Base-by-base conservation (phyloP, 1,140 invertebrate genomes). In the Ylistrum balloti region DNA sequence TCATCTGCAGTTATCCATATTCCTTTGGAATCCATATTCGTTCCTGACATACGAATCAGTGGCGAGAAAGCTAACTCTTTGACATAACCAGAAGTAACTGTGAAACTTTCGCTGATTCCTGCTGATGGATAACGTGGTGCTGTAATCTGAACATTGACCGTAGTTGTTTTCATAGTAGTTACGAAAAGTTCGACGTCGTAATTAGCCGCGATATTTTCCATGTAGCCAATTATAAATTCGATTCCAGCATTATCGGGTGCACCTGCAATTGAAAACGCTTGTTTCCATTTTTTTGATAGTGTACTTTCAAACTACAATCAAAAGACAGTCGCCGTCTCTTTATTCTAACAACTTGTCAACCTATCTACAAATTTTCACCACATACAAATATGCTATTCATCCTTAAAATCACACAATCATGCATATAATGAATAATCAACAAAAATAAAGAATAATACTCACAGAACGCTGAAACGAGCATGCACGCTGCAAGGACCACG, bases 141-240 rank as follows among this genome's bases (percentile, higher is more conserved):
- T 32, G 91, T 91, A 2, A 93, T 56, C 9, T 86, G 88, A 33
- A 93, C 92, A 20, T 56, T 90, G 11, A 92, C 92, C 0, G 86
- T 85, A 10, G 34, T 88, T 34, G 89, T 87, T 56, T 87, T 88
- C 3, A 90, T 86, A 0, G 92, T 92, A 7, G 92, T 92, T 7
- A 93, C 85, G 85, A 91, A 93, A 0, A 93, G 86, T 88, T 93
- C 92, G 0, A 90, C 48, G 38, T 89, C 88, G 38, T 32, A 90
- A 86, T 85, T 88, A n/a, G 86, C 88, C 3, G 45, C 35, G 10
- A 87, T 56, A 85, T 92, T 93, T 85, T 93, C 88, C 91, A 92
- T 91, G 56, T 88, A 93, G 20, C 86, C 88, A 32, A 93, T 87
- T 17, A 93, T 86, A n/a, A 93, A 93, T 32, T 91, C 90, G 85